Conservation (phyloP, 2,113 vertebrate genomes). For the Ceyx melanurus region DNA sequence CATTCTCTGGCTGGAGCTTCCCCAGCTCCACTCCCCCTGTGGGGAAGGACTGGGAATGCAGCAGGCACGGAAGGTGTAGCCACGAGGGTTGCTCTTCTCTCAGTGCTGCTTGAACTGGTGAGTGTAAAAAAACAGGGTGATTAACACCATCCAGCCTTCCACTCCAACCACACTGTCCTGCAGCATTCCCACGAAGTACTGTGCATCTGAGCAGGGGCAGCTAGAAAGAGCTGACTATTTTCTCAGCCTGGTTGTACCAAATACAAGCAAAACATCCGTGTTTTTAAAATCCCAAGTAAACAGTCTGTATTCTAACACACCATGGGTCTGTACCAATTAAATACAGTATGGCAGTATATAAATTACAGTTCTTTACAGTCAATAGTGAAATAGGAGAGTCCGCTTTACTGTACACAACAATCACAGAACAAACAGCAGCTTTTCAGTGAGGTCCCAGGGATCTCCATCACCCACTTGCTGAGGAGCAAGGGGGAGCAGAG, state of each 20-base stretch:
- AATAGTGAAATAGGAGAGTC: conserved; percentile 88
- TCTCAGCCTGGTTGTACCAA: neutral
- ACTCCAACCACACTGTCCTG: neutral
- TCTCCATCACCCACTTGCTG: conserved; percentile 72
- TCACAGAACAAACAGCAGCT: conserved; percentile 90
- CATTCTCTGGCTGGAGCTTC: neutral
- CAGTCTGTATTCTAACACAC: conserved; percentile 94
- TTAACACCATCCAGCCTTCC: neutral
- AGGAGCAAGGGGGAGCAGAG: conserved; percentile 61
- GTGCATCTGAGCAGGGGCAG: neutral
- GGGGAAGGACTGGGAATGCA: neutral
- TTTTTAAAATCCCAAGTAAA: conserved; percentile 79
- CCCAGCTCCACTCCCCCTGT: neutral
- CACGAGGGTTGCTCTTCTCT: neutral
- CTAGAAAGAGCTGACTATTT: neutral
- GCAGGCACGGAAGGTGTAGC: neutral
- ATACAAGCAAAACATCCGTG: conserved; percentile 28
- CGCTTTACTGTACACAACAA: conserved; percentile 89
- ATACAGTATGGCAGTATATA: conserved; percentile 90
- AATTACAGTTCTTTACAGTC: conserved; percentile 97
- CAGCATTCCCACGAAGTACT: neutral
- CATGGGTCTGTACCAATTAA: conserved; percentile 87
- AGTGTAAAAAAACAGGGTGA: neutral
- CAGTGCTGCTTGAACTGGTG: rapidly evolving
- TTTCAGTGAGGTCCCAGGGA: conserved; percentile 84